phyloP scores from a whole-genome alignment of 2,797 vertebrate genomes.

The Trachurus trachurus region DNA sequence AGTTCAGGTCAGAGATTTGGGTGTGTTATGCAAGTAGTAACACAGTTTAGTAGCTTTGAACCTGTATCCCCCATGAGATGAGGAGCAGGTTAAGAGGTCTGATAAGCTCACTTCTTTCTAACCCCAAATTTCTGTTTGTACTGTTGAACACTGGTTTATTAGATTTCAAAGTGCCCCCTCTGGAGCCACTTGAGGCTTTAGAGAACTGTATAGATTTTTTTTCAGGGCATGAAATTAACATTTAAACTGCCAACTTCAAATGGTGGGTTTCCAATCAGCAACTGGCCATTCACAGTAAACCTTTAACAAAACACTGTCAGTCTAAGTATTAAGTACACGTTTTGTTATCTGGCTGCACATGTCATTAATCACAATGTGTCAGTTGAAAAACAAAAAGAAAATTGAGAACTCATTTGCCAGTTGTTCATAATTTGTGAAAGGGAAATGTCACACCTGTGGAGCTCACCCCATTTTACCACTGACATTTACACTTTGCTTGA shows the following conservation, averaged over 20 bases:
- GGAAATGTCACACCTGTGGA: slow-evolving; percentile 12
- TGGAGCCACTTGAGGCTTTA: too few species aligned
- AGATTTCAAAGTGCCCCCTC: too few species aligned
- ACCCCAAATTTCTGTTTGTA: neutral
- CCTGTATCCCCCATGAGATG: neutral
- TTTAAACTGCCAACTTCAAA: neutral
- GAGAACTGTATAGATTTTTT: too few species aligned
- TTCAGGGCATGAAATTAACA: neutral
- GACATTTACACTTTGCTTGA: slow-evolving; percentile 24
- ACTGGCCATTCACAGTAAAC: too few species aligned
- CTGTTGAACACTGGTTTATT: too few species aligned
- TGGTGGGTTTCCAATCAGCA: too few species aligned
- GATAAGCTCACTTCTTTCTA: too few species aligned
- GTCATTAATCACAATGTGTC: slow-evolving; percentile 21
- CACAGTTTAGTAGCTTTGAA: neutral
- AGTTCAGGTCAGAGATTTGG: neutral
- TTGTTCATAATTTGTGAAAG: slow-evolving; percentile 15
- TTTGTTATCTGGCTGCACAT: slow-evolving; percentile 6
- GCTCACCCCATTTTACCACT: slow-evolving; percentile 10
- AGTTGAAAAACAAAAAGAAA: neutral
- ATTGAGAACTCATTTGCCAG: neutral
- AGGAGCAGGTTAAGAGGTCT: neutral
- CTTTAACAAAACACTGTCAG: neutral
- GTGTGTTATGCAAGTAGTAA: neutral
- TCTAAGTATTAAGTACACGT: neutral